Evolutionary conservation across 2,797 vertebrate species (phyloP).

Genomic region (Artibeus lituratus): DNA sequence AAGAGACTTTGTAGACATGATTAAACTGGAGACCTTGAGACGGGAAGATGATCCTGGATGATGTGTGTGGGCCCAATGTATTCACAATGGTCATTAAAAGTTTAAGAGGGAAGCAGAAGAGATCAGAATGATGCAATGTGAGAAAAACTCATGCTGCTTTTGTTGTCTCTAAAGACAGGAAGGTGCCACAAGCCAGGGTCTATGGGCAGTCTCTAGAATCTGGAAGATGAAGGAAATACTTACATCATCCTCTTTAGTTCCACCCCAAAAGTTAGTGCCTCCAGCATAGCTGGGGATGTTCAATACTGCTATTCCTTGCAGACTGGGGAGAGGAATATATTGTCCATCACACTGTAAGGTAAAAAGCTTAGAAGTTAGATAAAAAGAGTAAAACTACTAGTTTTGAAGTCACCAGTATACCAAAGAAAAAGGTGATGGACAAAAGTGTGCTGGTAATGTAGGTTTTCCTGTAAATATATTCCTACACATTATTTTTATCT

Average conservation of each 20-base stretch:
- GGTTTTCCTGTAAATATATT: neutral
- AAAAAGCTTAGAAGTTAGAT: conserved; percentile 64
- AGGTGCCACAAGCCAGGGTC: neutral
- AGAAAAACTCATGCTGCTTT: neutral
- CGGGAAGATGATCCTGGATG: neutral
- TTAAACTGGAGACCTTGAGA: neutral
- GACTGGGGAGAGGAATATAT: conserved; percentile 97
- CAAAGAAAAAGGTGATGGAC: neutral
- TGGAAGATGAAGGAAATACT: conserved; percentile 76
- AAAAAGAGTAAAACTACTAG: neutral
- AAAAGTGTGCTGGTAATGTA: neutral
- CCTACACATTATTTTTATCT: neutral
- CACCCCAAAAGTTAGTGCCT: conserved; percentile 99
- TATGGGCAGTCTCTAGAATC: neutral
- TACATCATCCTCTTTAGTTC: conserved; percentile 98
- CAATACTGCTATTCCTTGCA: conserved; percentile 96
- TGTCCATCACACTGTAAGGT: conserved; percentile 94
- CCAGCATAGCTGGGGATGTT: conserved; percentile 99
- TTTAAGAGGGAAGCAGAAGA: neutral
- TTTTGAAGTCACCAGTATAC: conserved; percentile 27
- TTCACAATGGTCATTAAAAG: neutral
- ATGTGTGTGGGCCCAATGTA: neutral
- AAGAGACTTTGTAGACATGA: neutral
- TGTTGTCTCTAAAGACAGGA: neutral
- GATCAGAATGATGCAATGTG: neutral